phyloP scores from a whole-genome alignment of 2,888 invertebrate genomes.

The Drosophila gaucha region DNA sequence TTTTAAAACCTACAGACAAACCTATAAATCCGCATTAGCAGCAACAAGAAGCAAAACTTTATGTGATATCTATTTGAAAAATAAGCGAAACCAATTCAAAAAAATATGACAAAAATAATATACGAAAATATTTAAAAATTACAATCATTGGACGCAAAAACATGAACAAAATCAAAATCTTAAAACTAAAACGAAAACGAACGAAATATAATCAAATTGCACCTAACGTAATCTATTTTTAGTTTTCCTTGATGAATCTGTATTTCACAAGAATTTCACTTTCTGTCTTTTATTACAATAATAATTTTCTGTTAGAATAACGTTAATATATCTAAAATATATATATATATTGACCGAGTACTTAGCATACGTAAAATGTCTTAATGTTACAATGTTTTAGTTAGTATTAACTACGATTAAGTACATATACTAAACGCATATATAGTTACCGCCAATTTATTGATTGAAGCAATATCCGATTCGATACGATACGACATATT shows the following conservation, averaged over 20 bases:
- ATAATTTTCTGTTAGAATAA: conserved; percentile 15
- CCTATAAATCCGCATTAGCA: conserved; percentile 56
- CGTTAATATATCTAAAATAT: not conserved
- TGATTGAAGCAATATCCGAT: conserved; percentile 28
- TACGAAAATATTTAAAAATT: conserved; percentile 23
- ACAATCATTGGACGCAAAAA: conserved; percentile 19
- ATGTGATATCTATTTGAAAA: conserved; percentile 75
- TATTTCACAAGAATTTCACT: not conserved
- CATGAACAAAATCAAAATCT: not conserved
- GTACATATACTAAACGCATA: not conserved
- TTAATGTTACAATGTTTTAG: conserved; percentile 33
- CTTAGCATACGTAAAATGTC: conserved; percentile 34
- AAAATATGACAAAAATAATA: conserved; percentile 18
- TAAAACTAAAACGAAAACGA: not conserved
- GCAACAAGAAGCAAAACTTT: conserved; percentile 62
- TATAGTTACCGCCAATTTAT: conserved; percentile 8
- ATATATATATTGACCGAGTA: conserved; percentile 20
- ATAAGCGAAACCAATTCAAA: conserved; percentile 59
- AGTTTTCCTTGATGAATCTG: not conserved
- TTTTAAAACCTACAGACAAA: conserved; percentile 32
- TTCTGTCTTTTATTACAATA: not conserved
- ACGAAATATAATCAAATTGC: not conserved
- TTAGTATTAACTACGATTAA: conserved; percentile 10
- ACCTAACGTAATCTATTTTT: not conserved
- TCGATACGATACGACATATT: conserved; percentile 9